Percentiles rank a stretch among this genome's conserved stretches.
phyloP scores from a whole-genome alignment of 2,888 invertebrate genomes.

The Heliconius sara region DNA sequence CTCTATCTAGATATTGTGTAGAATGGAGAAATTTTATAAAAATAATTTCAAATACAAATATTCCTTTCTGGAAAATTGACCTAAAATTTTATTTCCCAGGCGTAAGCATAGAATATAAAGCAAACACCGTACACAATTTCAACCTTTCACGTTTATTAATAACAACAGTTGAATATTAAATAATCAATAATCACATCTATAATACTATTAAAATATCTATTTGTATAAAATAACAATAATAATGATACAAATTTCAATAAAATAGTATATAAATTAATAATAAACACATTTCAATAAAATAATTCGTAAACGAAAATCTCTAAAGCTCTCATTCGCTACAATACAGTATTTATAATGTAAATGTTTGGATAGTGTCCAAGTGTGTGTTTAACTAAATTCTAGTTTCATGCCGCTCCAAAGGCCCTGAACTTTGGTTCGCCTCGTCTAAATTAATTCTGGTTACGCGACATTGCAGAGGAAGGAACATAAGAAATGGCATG shows the following conservation, averaged over 20 bases:
- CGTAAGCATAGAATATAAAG: no score
- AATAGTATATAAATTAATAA: slow-evolving; percentile 2
- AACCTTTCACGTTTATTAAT: no score
- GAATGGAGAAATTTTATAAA: no score
- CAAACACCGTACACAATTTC: no score
- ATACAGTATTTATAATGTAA: slow-evolving; percentile 43
- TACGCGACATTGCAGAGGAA: slow-evolving; percentile 36
- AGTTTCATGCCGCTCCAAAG: slow-evolving; percentile 45
- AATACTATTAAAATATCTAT: background rate
- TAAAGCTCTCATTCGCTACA: slow-evolving; percentile 34
- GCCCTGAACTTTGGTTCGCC: slow-evolving; percentile 47
- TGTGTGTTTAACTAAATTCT: slow-evolving; percentile 46
- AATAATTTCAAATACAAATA: no score
- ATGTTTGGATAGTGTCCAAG: slow-evolving; percentile 45
- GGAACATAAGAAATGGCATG: slow-evolving; percentile 26
- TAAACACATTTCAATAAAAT: background rate
- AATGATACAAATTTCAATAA: background rate
- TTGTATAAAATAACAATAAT: no score
- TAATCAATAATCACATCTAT: background rate
- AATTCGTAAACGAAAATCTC: slow-evolving; percentile 27
- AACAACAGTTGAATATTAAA: no score
- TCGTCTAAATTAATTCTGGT: slow-evolving; percentile 48
- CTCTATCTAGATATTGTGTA: no score
- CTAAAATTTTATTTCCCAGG: no score
- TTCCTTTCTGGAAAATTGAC: no score